Evolutionary conservation across 2,797 vertebrate genomes (phyloP).

Genomic region (Crocidura indochinensis): DNA sequence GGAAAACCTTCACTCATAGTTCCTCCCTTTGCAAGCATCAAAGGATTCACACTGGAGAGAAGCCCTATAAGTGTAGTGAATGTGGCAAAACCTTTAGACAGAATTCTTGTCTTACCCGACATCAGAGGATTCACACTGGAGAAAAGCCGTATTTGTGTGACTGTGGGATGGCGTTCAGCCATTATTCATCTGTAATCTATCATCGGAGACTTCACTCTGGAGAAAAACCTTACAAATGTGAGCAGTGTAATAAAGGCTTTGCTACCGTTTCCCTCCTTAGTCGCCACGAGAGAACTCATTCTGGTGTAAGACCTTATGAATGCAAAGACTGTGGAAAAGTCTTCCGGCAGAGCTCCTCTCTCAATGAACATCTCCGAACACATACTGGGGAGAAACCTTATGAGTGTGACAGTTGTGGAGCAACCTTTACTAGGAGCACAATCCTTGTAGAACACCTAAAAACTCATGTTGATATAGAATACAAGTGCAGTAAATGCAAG

Average conservation of each 20-base stretch:
- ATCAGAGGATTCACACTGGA: slow-evolving; percentile 85
- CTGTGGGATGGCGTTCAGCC: slow-evolving; percentile 82
- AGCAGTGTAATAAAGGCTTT: slow-evolving; percentile 84
- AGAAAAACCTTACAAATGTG: slow-evolving; percentile 85
- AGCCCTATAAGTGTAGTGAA: slow-evolving; percentile 83
- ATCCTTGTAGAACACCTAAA: slow-evolving; percentile 87
- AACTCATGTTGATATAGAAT: slow-evolving; percentile 84
- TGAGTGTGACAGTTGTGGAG: slow-evolving; percentile 85
- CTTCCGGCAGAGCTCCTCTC: slow-evolving; percentile 84
- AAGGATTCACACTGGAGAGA: slow-evolving; percentile 86
- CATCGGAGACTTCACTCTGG: slow-evolving; percentile 85
- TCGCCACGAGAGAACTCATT: slow-evolving; percentile 82
- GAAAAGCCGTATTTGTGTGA: slow-evolving; percentile 84
- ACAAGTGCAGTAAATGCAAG: slow-evolving; percentile 84
- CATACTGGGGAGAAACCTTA: slow-evolving; percentile 88
- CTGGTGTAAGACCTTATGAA: slow-evolving; percentile 82
- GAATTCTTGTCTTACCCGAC: slow-evolving; percentile 83
- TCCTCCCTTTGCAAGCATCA: slow-evolving; percentile 85
- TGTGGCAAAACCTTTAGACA: slow-evolving; percentile 85
- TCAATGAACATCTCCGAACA: slow-evolving; percentile 80
- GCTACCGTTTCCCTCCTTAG: slow-evolving; percentile 80
- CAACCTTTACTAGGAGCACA: slow-evolving; percentile 85
- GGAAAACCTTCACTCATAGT: slow-evolving; percentile 83
- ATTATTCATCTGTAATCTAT: slow-evolving; percentile 82
- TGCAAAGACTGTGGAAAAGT: slow-evolving; percentile 84